Conservation (phyloP, 1,140 invertebrate species). For the Drosophila yakuba region DNA sequence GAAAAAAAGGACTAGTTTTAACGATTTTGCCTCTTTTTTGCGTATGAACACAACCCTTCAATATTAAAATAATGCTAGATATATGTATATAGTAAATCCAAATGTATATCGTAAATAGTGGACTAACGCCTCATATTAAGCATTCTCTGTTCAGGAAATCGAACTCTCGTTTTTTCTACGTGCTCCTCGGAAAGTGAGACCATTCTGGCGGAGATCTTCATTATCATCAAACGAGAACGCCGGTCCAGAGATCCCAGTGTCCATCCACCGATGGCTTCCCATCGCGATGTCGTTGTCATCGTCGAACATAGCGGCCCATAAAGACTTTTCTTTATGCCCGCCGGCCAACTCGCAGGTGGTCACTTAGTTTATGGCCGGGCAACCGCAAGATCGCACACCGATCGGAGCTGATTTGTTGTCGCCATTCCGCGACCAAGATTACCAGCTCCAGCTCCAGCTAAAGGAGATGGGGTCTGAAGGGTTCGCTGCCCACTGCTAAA, state of each 20-base stretch:
- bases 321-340: conserved; percentile 64
- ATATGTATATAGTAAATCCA: not conserved
- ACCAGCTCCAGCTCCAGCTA: not conserved
- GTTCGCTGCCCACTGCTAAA: conserved; percentile 17
- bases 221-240: conserved; percentile 68
- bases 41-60: no score
- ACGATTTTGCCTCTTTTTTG: no score
- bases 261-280: conserved; percentile 15
- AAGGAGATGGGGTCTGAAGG: conserved; percentile 10
- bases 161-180: not conserved
- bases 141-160: no score
- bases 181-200: conserved; percentile 44
- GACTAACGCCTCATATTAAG: no score
- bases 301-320: conserved; percentile 46
- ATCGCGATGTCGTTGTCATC: conserved; percentile 37
- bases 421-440: conserved; percentile 22
- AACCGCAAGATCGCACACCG: conserved; percentile 49
- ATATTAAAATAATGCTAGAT: not conserved
- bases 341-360: conserved; percentile 47
- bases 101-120: not conserved
- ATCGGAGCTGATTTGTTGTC: conserved; percentile 61
- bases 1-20: not conserved
- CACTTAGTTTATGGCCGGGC: conserved; percentile 61
- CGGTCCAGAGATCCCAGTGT: conserved; percentile 12
- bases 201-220: conserved; percentile 61